Percentiles rank a stretch among this genome's conserved stretches.
These are phyloP conservation scores for Macrobrachium nipponense DNA, from an alignment of 1,140 invertebrate genomes.

Conservation along the genomic window DNA sequence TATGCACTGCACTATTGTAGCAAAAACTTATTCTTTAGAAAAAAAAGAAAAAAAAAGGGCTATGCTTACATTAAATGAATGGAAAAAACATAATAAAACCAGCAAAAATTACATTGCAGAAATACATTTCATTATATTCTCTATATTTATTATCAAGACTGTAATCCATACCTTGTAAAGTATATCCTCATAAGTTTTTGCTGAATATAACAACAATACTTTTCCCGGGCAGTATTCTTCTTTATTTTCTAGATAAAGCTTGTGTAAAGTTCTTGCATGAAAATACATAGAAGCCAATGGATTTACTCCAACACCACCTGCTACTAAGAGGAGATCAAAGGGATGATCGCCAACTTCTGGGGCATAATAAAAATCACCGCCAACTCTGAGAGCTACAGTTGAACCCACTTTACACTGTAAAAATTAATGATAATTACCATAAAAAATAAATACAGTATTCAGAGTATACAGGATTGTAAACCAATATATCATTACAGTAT, in stretches of 20 bases:
- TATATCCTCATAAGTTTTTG: constrained; percentile 39
- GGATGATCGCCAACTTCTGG: not conserved
- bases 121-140: not conserved
- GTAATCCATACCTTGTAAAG: constrained; percentile 40
- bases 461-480: not conserved
- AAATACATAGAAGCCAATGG: constrained; percentile 45
- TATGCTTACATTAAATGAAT: too few relatives aligned
- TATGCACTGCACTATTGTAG: too few relatives aligned
- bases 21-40: too few relatives aligned
- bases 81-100: not conserved
- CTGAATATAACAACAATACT: constrained; percentile 33
- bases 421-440: not conserved
- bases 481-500: too few relatives aligned
- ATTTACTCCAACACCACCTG: constrained; percentile 44
- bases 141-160: not conserved
- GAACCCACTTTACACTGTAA: constrained; percentile 31
- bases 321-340: constrained; percentile 30
- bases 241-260: not conserved
- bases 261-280: constrained; percentile 14
- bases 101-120: not conserved
- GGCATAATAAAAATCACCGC: constrained; percentile 45
- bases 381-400: constrained; percentile 33
- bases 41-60: too few relatives aligned
- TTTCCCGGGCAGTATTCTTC: constrained; percentile 23
- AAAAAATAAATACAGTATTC: not conserved